Percentiles rank a stretch among this genome's conserved stretches.
These are phyloP conservation scores for Philereme transversata DNA, from an alignment of 2,888 invertebrate genomes.

Conservation along the genomic window DNA sequence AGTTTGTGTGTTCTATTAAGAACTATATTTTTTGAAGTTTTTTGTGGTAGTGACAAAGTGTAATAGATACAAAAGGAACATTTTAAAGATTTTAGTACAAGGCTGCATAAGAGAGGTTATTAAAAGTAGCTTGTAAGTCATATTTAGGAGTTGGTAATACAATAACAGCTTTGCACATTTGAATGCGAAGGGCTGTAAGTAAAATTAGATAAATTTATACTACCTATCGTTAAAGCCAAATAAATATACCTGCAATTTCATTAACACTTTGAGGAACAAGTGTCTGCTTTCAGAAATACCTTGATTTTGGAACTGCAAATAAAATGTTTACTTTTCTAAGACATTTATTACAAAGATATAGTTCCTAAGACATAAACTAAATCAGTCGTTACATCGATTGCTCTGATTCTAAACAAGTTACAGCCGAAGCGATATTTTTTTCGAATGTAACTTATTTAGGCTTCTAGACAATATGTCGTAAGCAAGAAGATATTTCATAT, in stretches of 20 bases:
- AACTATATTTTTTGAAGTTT: slow-evolving; percentile 30
- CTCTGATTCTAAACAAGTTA: slow-evolving; percentile 24
- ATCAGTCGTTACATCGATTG: slow-evolving; percentile 45
- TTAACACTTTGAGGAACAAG: slow-evolving; percentile 7
- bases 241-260: slow-evolving; percentile 22
- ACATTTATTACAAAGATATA: slow-evolving; percentile 66
- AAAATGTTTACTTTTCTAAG: slow-evolving; percentile 39
- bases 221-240: slow-evolving; percentile 28
- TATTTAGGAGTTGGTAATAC: neutral
- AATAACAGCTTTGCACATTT: slow-evolving; percentile 10
- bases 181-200: slow-evolving; percentile 13
- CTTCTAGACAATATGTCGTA: slow-evolving; percentile 1
- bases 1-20: neutral
- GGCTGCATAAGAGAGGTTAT: slow-evolving; percentile 49
- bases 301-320: slow-evolving; percentile 24
- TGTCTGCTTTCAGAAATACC: slow-evolving; percentile 16
- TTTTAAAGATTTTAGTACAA: slow-evolving; percentile 46
- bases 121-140: slow-evolving; percentile 21
- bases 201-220: slow-evolving; percentile 26
- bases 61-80: slow-evolving; percentile 26
- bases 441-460: slow-evolving; percentile 6
- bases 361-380: slow-evolving; percentile 57
- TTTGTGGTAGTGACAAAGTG: slow-evolving; percentile 6
- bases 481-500: slow-evolving; percentile 18
- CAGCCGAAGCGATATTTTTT: slow-evolving; percentile 2